phyloP scores from a whole-genome alignment of 2,113 vertebrate genomes.

The Apistogramma diplotaenia region DNA sequence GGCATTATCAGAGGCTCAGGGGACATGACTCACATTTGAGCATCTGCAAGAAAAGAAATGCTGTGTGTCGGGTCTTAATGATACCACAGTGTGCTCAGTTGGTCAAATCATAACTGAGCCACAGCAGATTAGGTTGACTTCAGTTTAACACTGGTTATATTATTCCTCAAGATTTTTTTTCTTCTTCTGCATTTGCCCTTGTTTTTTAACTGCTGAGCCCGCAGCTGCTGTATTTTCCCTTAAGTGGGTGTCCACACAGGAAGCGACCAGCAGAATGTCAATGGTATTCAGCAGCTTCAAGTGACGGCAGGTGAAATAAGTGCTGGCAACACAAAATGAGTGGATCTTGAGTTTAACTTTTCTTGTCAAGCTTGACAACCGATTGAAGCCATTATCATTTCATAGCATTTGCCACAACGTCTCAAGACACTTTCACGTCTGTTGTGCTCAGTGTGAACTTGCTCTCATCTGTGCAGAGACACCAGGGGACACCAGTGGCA shows the following conservation, averaged over 20 bases:
- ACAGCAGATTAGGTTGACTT: neutral
- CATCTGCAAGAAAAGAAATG: conserved; percentile 5
- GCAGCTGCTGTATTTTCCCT: neutral
- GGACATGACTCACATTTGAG: neutral
- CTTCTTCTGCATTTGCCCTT: neutral
- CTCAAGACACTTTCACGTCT: neutral
- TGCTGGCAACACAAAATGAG: neutral
- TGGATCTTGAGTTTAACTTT: neutral
- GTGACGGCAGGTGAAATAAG: neutral
- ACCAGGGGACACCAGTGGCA: fast-evolving
- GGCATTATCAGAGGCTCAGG: conserved; percentile 21
- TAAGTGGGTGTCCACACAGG: too few relatives aligned
- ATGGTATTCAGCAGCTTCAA: neutral
- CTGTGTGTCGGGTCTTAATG: conserved; percentile 17
- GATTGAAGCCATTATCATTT: neutral
- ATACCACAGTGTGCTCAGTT: neutral
- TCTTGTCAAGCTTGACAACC: neutral
- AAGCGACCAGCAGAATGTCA: too few relatives aligned
- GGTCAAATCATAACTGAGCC: neutral
- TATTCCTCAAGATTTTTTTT: neutral
- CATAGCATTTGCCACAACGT: neutral
- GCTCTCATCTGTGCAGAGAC: fast-evolving
- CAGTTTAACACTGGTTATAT: neutral
- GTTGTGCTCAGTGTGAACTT: neutral
- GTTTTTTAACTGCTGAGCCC: conserved; percentile 30